These are phyloP conservation scores for Diorhabda carinulata DNA, from an alignment of 1,140 invertebrate genomes.

Conservation along the genomic window DNA sequence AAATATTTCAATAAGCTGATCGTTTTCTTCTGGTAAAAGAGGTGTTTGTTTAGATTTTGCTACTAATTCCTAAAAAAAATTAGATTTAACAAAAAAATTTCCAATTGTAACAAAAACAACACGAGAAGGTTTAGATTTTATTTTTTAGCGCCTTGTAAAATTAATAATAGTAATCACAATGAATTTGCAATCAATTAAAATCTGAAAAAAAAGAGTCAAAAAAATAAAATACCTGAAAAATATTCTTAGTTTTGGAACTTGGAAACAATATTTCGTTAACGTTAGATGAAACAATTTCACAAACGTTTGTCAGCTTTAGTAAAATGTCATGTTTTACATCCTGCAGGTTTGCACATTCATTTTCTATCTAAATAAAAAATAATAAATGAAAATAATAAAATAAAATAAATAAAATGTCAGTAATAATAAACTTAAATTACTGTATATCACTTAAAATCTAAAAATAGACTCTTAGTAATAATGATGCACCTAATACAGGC, in stretches of 20 bases:
- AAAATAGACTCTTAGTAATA: too few species aligned
- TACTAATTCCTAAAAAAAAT: constrained; percentile 39
- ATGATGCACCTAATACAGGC: too few species aligned
- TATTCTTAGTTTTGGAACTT: constrained; percentile 42
- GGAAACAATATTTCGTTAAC: constrained; percentile 50
- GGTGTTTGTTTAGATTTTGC: constrained; percentile 37
- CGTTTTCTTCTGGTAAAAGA: constrained; percentile 38
- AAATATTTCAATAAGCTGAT: constrained; percentile 41
- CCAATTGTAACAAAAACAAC: too few species aligned
- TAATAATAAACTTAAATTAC: not conserved
- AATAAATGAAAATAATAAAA: constrained; percentile 38
- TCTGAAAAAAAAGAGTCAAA: constrained; percentile 6
- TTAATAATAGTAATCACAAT: constrained; percentile 23
- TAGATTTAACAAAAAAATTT: not conserved
- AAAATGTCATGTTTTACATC: constrained; percentile 52
- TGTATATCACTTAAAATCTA: too few species aligned
- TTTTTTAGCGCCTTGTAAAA: too few species aligned
- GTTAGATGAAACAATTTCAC: constrained; percentile 51
- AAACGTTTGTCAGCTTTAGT: constrained; percentile 52
- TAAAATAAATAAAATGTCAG: constrained; percentile 31
- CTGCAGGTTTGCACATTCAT: constrained; percentile 54
- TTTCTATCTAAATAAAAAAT: constrained; percentile 56
- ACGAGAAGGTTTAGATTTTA: too few species aligned
- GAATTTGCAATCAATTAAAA: constrained; percentile 17
- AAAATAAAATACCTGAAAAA: constrained; percentile 44